A percentile compares a stretch with the other conserved stretches of the same genome.
Evolutionary conservation across 1,140 invertebrate genomes (phyloP).

Genomic region (Acromyrmex echinatior): DNA sequence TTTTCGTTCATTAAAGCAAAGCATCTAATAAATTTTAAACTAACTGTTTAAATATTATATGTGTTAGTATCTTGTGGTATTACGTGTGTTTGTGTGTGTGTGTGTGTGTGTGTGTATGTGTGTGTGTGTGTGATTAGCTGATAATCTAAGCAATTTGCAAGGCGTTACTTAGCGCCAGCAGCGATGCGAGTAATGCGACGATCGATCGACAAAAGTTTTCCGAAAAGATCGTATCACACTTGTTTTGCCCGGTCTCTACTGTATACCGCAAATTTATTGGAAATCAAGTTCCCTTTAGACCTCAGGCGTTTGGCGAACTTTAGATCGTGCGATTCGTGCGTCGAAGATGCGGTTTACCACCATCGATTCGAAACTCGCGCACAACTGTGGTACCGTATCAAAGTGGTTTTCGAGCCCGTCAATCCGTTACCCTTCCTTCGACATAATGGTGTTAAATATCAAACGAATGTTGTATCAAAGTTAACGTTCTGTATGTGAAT

Average conservation of each 20-base stretch:
- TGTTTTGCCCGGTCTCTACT: conserved; percentile 43
- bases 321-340: conserved; percentile 48
- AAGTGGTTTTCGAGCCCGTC: conserved; percentile 46
- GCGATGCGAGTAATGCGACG: neutral
- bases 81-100: too few species aligned
- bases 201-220: conserved; percentile 30
- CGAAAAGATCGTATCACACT: conserved; percentile 55
- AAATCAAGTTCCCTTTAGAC: conserved; percentile 64
- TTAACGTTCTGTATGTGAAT: conserved; percentile 24
- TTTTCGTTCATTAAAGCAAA: neutral
- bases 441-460: conserved; percentile 45
- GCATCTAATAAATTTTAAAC: neutral
- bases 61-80: too few species aligned
- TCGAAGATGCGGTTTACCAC: conserved; percentile 62
- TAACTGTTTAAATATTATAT: conserved; percentile 1
- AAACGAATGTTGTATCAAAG: conserved; percentile 3
- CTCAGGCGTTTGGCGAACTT: conserved; percentile 58
- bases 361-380: conserved; percentile 56
- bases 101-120: too few species aligned
- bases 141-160: neutral
- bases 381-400: conserved; percentile 37
- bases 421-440: conserved; percentile 36
- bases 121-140: neutral
- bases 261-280: conserved; percentile 65
- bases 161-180: neutral